phyloP scores from a whole-genome alignment of 2,113 vertebrate genomes.

The Aegithalos caudatus region DNA sequence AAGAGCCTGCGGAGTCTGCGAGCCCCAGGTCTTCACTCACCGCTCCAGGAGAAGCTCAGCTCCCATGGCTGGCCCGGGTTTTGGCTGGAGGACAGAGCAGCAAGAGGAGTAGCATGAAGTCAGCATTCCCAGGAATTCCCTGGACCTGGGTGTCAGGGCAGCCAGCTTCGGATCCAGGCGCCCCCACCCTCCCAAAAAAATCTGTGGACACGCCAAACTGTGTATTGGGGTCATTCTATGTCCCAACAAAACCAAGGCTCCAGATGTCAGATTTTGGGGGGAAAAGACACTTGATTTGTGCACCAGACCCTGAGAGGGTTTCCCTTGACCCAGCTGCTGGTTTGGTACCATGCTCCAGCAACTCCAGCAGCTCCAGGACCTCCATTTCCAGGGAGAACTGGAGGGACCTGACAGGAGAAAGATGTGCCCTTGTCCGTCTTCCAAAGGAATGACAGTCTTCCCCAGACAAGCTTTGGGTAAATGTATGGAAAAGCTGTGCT shows the following conservation, averaged over 20 bases:
- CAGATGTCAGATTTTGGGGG: background rate
- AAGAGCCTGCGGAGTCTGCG: background rate
- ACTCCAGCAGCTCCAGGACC: background rate
- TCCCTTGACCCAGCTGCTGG: background rate
- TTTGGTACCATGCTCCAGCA: background rate
- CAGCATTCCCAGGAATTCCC: conserved; percentile 57
- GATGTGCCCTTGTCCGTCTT: background rate
- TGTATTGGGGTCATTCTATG: background rate
- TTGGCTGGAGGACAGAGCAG: conserved; percentile 47
- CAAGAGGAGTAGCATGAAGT: conserved; percentile 48
- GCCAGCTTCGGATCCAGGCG: background rate
- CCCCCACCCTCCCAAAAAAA: background rate
- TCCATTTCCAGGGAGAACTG: background rate
- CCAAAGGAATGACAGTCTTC: background rate
- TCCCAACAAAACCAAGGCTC: background rate
- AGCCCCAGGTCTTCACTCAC: background rate
- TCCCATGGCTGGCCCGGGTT: conserved; percentile 11
- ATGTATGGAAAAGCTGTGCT: background rate
- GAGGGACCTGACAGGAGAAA: background rate
- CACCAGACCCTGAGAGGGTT: background rate
- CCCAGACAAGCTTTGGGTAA: background rate
- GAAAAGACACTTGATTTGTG: background rate
- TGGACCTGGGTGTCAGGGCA: background rate
- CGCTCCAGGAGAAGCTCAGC: background rate
- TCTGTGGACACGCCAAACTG: background rate